These are phyloP conservation scores for Trichogramma dendrolimi DNA, from an alignment of 2,888 invertebrate genomes.

Conservation along the genomic window DNA sequence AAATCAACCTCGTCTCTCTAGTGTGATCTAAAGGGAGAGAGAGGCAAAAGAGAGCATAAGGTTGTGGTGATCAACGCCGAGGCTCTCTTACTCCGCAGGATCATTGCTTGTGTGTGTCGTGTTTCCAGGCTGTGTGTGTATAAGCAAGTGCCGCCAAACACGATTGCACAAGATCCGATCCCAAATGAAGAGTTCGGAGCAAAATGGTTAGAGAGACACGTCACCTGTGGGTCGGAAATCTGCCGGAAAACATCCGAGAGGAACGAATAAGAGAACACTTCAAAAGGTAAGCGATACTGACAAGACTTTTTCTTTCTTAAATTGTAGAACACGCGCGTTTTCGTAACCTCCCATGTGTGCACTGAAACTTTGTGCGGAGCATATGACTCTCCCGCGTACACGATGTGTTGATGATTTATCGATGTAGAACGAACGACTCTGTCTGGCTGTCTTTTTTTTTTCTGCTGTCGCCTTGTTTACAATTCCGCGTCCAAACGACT, in stretches of 20 bases:
- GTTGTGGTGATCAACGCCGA: not conserved
- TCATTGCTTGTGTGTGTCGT: conserved; percentile 10
- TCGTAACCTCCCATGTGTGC: not conserved
- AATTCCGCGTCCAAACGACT: too few species aligned
- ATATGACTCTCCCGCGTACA: not conserved
- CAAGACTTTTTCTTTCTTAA: not conserved
- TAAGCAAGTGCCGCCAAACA: conserved; percentile 51
- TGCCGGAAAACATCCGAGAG: conserved; percentile 98
- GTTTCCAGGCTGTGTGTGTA: conserved; percentile 49
- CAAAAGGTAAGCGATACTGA: conserved; percentile 70
- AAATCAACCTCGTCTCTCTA: not conserved
- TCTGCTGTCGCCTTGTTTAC: too few species aligned
- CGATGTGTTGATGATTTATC: not conserved
- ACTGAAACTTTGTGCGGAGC: not conserved
- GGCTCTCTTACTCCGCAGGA: not conserved
- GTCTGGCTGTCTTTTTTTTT: too few species aligned
- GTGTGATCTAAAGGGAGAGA: conserved; percentile 6
- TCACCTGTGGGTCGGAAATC: conserved; percentile 99
- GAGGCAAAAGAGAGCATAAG: conserved; percentile 5
- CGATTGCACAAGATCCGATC: conserved; percentile 57
- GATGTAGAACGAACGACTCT: too few species aligned
- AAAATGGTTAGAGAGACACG: conserved; percentile 99
- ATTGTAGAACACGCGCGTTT: not conserved
- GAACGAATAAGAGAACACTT: conserved; percentile 96
- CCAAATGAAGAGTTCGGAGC: conserved; percentile 91